Percentiles rank a stretch among this genome's conserved stretches.
Conservation (phyloP, 2,888 invertebrate species). For the Ferdinandea cuprea region DNA sequence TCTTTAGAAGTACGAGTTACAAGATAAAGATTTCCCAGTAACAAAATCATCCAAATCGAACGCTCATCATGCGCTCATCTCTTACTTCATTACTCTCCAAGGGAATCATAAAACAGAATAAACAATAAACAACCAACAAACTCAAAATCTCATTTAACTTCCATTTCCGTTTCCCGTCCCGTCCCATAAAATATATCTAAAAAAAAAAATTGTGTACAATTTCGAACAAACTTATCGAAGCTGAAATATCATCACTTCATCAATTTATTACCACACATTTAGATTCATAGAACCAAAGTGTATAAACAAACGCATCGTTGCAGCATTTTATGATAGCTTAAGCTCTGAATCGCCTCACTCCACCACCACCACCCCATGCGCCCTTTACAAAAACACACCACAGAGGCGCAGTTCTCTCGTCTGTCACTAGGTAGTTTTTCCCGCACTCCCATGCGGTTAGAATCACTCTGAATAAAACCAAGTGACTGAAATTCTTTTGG, state of each 20-base stretch:
- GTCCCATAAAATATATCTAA: no score
- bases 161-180: no score
- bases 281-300: conserved; percentile 34
- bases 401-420: background rate
- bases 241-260: conserved; percentile 66
- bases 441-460: conserved; percentile 43
- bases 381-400: background rate
- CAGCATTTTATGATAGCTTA: conserved; percentile 43
- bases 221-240: conserved; percentile 30
- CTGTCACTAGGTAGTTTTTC: conserved; percentile 8
- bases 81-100: background rate
- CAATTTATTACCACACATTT: conserved; percentile 68
- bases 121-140: conserved; percentile 26
- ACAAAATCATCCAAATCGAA: conserved; percentile 17
- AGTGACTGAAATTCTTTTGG: conserved; percentile 17
- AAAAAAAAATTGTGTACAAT: background rate
- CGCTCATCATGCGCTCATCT: conserved; percentile 25
- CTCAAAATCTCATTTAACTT: no score
- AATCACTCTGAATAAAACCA: conserved; percentile 23
- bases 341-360: conserved; percentile 10
- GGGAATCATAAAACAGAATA: conserved; percentile 12
- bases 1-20: no score
- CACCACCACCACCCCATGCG: conserved; percentile 6
- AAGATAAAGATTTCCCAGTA: no score
- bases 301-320: conserved; percentile 49